Evolutionary conservation across 2,113 vertebrate genomes (phyloP), one percentile per base, ranked within the genome.

Genomic region (Martes martes): DNA sequence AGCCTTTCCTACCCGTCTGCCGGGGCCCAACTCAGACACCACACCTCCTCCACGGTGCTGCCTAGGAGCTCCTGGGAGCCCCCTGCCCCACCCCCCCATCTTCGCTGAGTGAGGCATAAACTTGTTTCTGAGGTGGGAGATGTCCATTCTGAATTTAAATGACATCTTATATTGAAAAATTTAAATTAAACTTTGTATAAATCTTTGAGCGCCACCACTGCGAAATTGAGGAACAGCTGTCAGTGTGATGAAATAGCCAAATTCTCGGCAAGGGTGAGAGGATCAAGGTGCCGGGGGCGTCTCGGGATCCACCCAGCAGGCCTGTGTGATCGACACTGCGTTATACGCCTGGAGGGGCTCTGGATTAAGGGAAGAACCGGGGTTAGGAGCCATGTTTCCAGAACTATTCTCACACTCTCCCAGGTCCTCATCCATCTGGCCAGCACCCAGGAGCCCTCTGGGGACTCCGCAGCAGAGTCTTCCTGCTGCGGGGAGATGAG

Each of bases 231-330:
- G 57, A 28, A 45, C 95, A 67, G 61, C 73, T n/a, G 7, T 42
- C 63, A n/a, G 33, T 28, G 14, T 50, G n/a, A 26, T 15, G 23
- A 52, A 33, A 42, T 16, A 88, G 10, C 39, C 67, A 18, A 36
- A 81, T 39, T 73, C 7, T 18, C 31, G 59, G 28, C 65, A n/a
- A 1, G 2, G 26, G 10, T 4, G 7, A 8, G 15, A n/a, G 21
- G n/a, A 7, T 42, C 14, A 1, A 21, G 55, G 28, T 19, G 0
- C 0, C 13, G 1, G 36, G 50, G 1, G 7, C 0, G 7, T 55
- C 74, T 31, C 45, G 36, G 47, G 31, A 42, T 14, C 0, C 2
- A 16, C 69, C 33, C 6, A 0, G 21, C 1, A 0, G 7, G 5
- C 36, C 47, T 36, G 7, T 18, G 14, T 42, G 31, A 4, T 18